phyloP scores from a whole-genome alignment of 1,140 invertebrate species.

The Philopotamus ludificatus region DNA sequence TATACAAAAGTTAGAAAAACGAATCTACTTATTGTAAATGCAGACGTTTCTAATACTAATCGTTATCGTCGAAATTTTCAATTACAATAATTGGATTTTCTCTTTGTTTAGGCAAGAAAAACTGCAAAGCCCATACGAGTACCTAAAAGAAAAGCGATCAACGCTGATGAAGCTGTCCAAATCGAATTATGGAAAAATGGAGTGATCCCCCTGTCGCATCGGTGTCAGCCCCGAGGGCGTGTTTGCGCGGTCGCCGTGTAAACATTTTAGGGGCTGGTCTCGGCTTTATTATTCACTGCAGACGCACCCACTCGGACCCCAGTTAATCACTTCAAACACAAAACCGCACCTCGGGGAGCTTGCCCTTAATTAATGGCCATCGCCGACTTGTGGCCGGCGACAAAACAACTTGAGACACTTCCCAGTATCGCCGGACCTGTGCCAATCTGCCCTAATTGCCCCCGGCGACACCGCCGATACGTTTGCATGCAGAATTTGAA shows the following conservation, averaged over 20 bases:
- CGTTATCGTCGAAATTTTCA: too few relatives aligned
- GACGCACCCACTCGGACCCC: conserved; percentile 3
- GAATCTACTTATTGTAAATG: too few relatives aligned
- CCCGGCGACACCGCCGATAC: background rate
- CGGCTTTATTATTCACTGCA: conserved; percentile 2
- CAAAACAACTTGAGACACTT: conserved; percentile 1
- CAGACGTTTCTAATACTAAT: too few relatives aligned
- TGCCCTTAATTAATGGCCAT: conserved; percentile 24
- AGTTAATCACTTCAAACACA: conserved; percentile 16
- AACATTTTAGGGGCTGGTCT: background rate
- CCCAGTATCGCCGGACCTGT: background rate
- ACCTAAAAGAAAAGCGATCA: background rate
- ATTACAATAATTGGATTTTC: too few relatives aligned
- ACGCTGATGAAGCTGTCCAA: background rate
- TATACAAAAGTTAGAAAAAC: too few relatives aligned
- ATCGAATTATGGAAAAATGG: too few relatives aligned
- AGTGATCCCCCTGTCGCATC: too few relatives aligned
- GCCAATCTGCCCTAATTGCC: background rate
- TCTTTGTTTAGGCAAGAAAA: too few relatives aligned
- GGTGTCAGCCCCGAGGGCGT: too few relatives aligned
- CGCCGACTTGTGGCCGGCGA: background rate
- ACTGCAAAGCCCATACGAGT: too few relatives aligned
- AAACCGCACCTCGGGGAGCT: conserved; percentile 15
- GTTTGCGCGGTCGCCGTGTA: background rate
- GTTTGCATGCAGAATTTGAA: background rate